Conservation (phyloP, 2,888 invertebrate genomes). For the Papilio gigon region DNA sequence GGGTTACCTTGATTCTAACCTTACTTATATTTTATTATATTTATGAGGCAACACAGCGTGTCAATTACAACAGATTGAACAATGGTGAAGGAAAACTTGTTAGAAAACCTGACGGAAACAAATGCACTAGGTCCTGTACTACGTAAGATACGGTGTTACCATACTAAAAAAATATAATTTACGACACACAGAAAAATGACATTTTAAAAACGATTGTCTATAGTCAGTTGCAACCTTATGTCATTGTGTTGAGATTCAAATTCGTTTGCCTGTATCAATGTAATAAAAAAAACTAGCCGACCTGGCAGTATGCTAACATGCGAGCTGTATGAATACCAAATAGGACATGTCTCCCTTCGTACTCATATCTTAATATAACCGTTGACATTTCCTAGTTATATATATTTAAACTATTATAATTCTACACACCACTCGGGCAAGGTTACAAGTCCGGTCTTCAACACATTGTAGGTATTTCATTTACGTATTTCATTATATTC, state of each 20-base stretch:
- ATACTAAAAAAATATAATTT: neutral
- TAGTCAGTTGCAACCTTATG: neutral
- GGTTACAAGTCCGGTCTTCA: conserved; percentile 5
- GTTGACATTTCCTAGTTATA: neutral
- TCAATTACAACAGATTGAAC: conserved; percentile 12
- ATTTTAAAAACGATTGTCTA: neutral
- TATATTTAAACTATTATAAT: conserved; percentile 12
- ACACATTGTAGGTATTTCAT: conserved; percentile 1
- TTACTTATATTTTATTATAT: neutral
- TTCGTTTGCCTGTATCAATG: neutral
- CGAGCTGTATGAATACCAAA: conserved; percentile 1
- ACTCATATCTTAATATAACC: neutral
- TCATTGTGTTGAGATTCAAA: neutral
- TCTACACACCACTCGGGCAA: neutral
- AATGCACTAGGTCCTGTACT: conserved; percentile 18
- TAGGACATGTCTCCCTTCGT: conserved; percentile 15
- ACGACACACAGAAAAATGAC: neutral
- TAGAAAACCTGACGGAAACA: conserved; percentile 30
- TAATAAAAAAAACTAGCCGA: neutral
- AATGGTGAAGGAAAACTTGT: conserved; percentile 33
- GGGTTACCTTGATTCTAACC: neutral
- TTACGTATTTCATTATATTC: conserved; percentile 14
- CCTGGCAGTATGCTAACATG: neutral
- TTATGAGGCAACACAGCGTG: neutral
- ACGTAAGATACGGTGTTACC: neutral